A percentile compares a stretch with the other conserved stretches of the same genome.
Evolutionary conservation across 2,113 vertebrate genomes (phyloP).

Genomic region (Caloenas nicobarica): DNA sequence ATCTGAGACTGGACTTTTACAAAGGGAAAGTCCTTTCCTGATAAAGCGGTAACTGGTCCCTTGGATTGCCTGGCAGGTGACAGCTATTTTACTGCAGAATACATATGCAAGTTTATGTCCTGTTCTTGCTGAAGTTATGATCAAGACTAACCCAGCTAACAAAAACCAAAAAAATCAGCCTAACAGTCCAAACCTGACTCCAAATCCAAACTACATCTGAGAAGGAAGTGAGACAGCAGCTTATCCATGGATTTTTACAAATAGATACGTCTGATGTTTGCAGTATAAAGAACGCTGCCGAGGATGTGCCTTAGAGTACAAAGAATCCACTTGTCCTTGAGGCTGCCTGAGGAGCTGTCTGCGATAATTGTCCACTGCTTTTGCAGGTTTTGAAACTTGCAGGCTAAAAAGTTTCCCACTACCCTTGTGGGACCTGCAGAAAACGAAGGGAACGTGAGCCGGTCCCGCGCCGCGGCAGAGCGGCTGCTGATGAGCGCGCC

Average conservation of each 20-base stretch:
- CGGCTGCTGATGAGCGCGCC: background rate
- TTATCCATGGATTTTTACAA: conserved; percentile 15
- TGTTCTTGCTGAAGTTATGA: background rate
- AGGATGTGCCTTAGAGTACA: conserved; percentile 1
- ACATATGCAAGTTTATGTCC: background rate
- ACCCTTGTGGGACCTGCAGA: background rate
- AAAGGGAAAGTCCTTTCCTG: background rate
- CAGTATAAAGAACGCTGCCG: background rate
- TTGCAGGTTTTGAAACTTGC: background rate
- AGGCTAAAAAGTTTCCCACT: background rate
- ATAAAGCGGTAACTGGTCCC: background rate
- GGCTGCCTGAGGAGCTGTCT: conserved; percentile 9
- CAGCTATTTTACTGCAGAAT: background rate
- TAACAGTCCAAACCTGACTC: background rate
- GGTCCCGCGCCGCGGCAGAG: background rate
- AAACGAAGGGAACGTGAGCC: background rate
- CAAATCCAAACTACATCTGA: background rate
- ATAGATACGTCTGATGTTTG: background rate
- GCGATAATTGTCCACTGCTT: background rate
- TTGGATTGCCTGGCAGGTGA: background rate
- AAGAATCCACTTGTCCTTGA: conserved; percentile 31
- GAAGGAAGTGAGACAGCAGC: background rate
- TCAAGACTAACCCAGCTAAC: background rate
- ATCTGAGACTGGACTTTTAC: background rate
- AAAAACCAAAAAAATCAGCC: background rate